Percentiles rank a stretch among this genome's conserved stretches.
These are phyloP conservation scores for Busseola fusca DNA, from an alignment of 2,888 invertebrate genomes.

Conservation along the genomic window DNA sequence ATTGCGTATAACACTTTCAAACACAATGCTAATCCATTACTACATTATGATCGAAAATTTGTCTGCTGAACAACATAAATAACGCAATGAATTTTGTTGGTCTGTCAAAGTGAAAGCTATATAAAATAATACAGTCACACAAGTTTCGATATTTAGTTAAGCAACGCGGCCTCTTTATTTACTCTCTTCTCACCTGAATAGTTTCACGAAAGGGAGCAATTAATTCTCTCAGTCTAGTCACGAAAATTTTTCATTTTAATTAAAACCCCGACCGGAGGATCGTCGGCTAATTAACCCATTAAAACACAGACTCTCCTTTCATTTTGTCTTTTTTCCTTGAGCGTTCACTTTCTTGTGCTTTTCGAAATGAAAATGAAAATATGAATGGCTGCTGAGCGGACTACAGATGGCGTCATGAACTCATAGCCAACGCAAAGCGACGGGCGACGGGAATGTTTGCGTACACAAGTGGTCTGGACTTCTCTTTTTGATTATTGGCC, in stretches of 20 bases:
- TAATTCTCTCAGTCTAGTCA: slow-evolving; percentile 86
- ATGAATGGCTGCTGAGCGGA: slow-evolving; percentile 47
- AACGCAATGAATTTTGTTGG: neutral
- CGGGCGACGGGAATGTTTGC: slow-evolving; percentile 46
- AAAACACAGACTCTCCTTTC: slow-evolving; percentile 86
- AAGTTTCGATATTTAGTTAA: slow-evolving; percentile 61
- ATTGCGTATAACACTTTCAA: neutral
- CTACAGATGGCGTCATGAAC: slow-evolving; percentile 45
- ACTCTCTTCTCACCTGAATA: slow-evolving; percentile 84
- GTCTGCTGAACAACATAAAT: neutral
- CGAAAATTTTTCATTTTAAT: slow-evolving; percentile 89
- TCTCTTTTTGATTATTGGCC: slow-evolving; percentile 51
- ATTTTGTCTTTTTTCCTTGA: slow-evolving; percentile 82
- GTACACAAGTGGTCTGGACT: slow-evolving; percentile 51
- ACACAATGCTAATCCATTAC: neutral
- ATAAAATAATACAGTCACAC: slow-evolving; percentile 14
- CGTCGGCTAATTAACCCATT: slow-evolving; percentile 88
- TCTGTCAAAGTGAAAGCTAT: neutral
- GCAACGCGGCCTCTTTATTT: slow-evolving; percentile 73
- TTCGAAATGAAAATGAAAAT: slow-evolving; percentile 77
- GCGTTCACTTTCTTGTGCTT: slow-evolving; percentile 85
- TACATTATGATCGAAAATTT: neutral
- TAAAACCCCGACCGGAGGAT: slow-evolving; percentile 86
- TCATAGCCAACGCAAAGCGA: slow-evolving; percentile 23
- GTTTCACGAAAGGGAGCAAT: slow-evolving; percentile 85